Base-by-base conservation (phyloP, 2,888 invertebrate species). In the Bellardia pandia region DNA sequence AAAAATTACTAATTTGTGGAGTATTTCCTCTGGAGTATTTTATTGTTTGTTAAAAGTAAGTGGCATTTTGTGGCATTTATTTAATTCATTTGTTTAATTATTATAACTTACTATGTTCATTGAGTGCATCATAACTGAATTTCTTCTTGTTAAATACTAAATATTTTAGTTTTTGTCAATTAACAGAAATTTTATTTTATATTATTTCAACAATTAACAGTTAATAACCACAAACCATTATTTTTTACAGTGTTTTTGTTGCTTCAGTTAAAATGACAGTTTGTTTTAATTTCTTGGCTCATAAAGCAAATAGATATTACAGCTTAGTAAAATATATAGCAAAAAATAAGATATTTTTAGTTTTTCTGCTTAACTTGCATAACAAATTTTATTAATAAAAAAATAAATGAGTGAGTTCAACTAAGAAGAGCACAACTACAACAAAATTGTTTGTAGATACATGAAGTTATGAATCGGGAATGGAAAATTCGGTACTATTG, bases 291-390 rank as follows among this genome's bases (percentile, higher is more conserved):
- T 68, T 66, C 45, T 23, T 48, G 42, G 56, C 30, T 77, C 45
- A 53, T 53, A 56, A 56, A 66, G 30, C n/a, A 56, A 42, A 66
- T 45, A 68, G 23, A 68, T 77, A 69, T 68, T 58, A 66, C 30
- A 56, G 42, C n/a, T 68, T 37, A 77, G 30, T 78, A 68, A 77
- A 68, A 68, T 16, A 13, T 23, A 23, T 23, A 23, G 23, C 23
- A 51, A 53, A 40, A 58, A 33, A 45, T 7, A 78, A 68, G 13
- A 69, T 30, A 66, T 51, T 48, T 64, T 48, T 66, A 6, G 16
- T n/a, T 33, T 71, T 51, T 56, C 16, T 60, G 78, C 23, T 78
- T 23, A 60, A 78, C 66, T 68, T 56, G 68, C 68, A 58, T 58
- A 78, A 78, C 77, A 58, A 60, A 74, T 23, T 72, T 56, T 56